phyloP scores from a whole-genome alignment of 2,113 vertebrate genomes.

The Trochalopteron elliotii region DNA sequence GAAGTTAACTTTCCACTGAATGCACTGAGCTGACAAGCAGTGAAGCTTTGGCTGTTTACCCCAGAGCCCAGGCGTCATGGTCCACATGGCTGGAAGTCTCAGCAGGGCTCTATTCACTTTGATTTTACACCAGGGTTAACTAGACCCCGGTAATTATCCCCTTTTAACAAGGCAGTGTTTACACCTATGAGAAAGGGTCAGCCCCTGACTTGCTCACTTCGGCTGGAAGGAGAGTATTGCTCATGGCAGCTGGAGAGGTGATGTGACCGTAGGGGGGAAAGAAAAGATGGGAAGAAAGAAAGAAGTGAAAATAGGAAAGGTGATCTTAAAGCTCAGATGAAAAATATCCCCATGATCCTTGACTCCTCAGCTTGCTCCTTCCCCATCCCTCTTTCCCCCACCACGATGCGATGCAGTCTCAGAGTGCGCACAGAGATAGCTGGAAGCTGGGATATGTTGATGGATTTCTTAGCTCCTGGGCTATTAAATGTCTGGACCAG shows the following conservation, averaged over 20 bases:
- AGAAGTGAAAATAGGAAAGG: neutral
- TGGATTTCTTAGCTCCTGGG: constrained; percentile 51
- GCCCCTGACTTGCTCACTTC: neutral
- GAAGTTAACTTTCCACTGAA: constrained; percentile 32
- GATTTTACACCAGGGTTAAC: constrained; percentile 62
- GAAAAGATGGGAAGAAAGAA: constrained; percentile 4
- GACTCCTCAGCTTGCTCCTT: neutral
- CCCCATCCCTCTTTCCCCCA: neutral
- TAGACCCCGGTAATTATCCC: constrained; percentile 54
- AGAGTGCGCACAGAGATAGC: neutral
- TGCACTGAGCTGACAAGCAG: constrained; percentile 32
- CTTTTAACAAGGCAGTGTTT: constrained; percentile 66
- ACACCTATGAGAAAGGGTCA: constrained; percentile 46
- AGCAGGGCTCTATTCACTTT: constrained; percentile 54
- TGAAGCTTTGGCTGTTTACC: constrained; percentile 34
- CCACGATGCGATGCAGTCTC: neutral
- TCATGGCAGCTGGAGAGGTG: constrained; percentile 25
- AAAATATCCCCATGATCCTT: constrained; percentile 11
- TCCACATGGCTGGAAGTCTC: constrained; percentile 14
- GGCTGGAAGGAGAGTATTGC: constrained; percentile 8
- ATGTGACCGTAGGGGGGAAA: neutral
- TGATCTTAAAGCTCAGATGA: constrained; percentile 49
- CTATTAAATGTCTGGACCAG: constrained; percentile 41
- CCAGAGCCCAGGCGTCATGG: constrained; percentile 10
- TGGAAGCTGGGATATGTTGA: constrained; percentile 17